phyloP scores from a whole-genome alignment of 1,140 invertebrate species.

The Polyergus mexicanus region DNA sequence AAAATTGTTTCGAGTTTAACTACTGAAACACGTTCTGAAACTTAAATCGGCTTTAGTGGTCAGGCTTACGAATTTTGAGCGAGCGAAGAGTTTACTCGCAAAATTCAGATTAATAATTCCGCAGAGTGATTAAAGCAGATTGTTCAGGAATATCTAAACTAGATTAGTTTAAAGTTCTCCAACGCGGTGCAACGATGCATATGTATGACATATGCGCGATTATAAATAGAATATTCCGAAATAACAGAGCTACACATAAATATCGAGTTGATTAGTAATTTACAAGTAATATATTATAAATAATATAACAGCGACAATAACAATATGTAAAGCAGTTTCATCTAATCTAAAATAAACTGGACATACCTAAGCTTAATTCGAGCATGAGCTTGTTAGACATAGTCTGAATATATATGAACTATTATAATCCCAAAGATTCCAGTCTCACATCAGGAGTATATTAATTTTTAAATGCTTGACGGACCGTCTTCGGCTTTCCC shows the following conservation, averaged over 20 bases:
- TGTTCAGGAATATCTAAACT: slow-evolving; percentile 18
- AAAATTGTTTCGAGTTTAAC: slow-evolving; percentile 25
- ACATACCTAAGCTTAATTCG: background rate
- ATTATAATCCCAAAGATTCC: slow-evolving; percentile 37
- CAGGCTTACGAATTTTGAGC: background rate
- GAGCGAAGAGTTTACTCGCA: background rate
- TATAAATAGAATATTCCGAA: slow-evolving; percentile 9
- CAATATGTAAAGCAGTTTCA: background rate
- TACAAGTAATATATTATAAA: background rate
- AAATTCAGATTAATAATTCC: background rate
- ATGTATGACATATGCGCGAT: background rate
- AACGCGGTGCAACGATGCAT: background rate
- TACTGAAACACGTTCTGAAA: background rate
- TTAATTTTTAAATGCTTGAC: slow-evolving; percentile 53
- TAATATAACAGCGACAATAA: background rate
- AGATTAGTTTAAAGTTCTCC: background rate
- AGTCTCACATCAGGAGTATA: slow-evolving; percentile 34
- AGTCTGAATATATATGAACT: background rate
- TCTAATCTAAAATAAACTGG: background rate
- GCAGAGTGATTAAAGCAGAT: background rate
- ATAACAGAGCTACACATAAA: background rate
- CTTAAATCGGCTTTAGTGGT: background rate
- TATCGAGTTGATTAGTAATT: background rate
- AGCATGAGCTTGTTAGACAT: background rate
- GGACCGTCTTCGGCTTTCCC: slow-evolving; percentile 40